phyloP scores from a whole-genome alignment of 2,888 invertebrate genomes.

The Cantharis nigra region DNA sequence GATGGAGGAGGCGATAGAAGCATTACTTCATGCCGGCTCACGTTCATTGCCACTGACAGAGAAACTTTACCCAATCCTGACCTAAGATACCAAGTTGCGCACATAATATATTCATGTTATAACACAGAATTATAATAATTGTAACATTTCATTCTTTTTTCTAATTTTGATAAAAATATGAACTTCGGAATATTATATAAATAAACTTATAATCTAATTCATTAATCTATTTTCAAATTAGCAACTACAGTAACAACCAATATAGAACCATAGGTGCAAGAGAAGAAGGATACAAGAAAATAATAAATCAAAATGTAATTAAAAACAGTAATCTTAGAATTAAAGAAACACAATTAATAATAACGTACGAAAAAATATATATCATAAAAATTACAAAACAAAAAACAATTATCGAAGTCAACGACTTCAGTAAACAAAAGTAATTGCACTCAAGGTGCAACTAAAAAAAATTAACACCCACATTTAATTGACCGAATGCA shows the following conservation, averaged over 20 bases:
- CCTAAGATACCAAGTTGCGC: constrained; percentile 41
- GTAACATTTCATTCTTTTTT: not conserved
- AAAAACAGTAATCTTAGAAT: no score
- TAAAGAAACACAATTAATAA: not conserved
- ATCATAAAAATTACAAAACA: no score
- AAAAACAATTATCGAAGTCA: not conserved
- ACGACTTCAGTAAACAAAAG: not conserved
- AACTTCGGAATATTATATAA: not conserved
- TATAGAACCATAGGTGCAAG: no score
- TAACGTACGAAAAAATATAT: not conserved
- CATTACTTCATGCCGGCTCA: constrained; percentile 37
- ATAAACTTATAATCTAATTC: not conserved
- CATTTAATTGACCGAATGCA: not conserved
- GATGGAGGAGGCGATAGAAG: constrained; percentile 45
- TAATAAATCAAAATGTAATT: no score
- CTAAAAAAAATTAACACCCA: not conserved
- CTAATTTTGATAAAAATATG: not conserved
- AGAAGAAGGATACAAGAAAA: no score
- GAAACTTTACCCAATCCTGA: constrained; percentile 39
- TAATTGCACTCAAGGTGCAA: not conserved
- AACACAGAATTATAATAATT: not conserved
- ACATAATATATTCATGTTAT: constrained; percentile 16
- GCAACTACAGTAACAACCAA: no score
- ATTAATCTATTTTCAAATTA: no score
- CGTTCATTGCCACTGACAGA: constrained; percentile 40